A percentile compares a stretch with the other conserved stretches of the same genome.
Evolutionary conservation across 1,140 invertebrate species (phyloP).

Genomic region (Orchestia grillus): DNA sequence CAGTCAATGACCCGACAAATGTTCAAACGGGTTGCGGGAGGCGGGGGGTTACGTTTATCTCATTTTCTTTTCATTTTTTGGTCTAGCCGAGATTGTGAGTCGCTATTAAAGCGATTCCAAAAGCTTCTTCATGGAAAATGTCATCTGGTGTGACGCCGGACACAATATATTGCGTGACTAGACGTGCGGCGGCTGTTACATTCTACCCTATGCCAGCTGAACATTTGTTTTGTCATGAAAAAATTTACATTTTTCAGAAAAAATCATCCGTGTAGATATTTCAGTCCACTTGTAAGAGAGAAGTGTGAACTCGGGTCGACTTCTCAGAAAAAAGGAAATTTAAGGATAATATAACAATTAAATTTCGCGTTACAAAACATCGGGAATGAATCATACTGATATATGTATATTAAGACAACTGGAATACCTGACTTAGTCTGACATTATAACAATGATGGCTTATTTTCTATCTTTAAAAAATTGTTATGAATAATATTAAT

Average conservation of each 20-base stretch:
- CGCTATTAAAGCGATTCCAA: background rate
- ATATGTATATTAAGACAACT: too few relatives aligned
- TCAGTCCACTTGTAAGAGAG: background rate
- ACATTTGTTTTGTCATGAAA: background rate
- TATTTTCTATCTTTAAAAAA: too few relatives aligned
- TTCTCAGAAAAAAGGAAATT: too few relatives aligned
- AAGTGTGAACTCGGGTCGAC: background rate
- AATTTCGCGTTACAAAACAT: too few relatives aligned
- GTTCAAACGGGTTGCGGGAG: background rate
- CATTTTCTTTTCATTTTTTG: background rate
- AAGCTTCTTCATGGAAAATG: background rate
- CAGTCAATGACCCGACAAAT: conserved; percentile 7
- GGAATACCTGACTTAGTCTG: too few relatives aligned
- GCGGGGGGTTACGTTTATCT: background rate
- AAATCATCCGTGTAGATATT: background rate
- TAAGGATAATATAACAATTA: too few relatives aligned
- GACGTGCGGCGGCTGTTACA: background rate
- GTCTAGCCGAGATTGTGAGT: background rate
- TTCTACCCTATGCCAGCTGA: background rate
- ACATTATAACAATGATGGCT: too few relatives aligned
- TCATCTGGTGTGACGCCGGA: background rate
- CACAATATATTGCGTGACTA: background rate
- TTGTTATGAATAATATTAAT: too few relatives aligned
- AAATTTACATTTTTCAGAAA: background rate
- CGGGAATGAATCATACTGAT: too few relatives aligned